These are phyloP conservation scores for Habroteleia sp. DNA, from an alignment of 2,888 invertebrate species.

Conservation along the genomic window DNA sequence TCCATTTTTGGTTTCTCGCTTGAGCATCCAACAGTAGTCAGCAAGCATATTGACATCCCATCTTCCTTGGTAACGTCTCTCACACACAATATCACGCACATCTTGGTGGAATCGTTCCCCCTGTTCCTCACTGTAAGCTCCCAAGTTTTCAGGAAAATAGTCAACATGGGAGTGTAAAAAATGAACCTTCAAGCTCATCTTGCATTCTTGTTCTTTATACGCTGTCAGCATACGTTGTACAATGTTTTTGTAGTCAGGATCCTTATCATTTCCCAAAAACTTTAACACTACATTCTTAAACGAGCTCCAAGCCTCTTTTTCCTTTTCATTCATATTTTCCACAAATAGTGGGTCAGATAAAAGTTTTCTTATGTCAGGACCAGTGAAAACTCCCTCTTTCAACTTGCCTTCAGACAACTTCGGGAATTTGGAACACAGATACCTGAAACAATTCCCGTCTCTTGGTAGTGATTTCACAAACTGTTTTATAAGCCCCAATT, in stretches of 20 bases:
- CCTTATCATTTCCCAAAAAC: slow-evolving; percentile 23
- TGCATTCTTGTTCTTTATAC: slow-evolving; percentile 5
- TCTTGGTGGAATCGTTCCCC: slow-evolving; percentile 21
- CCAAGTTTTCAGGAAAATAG: slow-evolving; percentile 30
- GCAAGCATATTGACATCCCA: slow-evolving; percentile 23
- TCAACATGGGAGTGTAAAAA: slow-evolving; percentile 15
- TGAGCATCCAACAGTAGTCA: slow-evolving; percentile 6
- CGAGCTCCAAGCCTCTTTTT: slow-evolving; percentile 49
- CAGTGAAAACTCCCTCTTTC: slow-evolving; percentile 69
- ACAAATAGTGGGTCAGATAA: not conserved
- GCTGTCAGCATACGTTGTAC: slow-evolving; percentile 7
- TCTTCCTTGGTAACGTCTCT: slow-evolving; percentile 21
- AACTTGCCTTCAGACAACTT: slow-evolving; percentile 66
- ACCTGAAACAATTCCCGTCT: not conserved
- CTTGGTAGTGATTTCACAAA: slow-evolving; percentile 63
- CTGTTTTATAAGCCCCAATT: slow-evolving; percentile 69
- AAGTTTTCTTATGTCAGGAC: slow-evolving; percentile 64
- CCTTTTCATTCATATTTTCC: slow-evolving; percentile 22
- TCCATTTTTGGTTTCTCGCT: not conserved
- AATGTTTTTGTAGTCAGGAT: slow-evolving; percentile 6
- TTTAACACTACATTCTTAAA: slow-evolving; percentile 20
- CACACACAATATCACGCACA: slow-evolving; percentile 1
- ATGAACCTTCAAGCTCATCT: slow-evolving; percentile 18
- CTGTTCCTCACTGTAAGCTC: slow-evolving; percentile 21
- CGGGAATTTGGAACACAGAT: slow-evolving; percentile 32